phyloP scores from a whole-genome alignment of 2,797 vertebrate genomes.

The Squalus acanthias region DNA sequence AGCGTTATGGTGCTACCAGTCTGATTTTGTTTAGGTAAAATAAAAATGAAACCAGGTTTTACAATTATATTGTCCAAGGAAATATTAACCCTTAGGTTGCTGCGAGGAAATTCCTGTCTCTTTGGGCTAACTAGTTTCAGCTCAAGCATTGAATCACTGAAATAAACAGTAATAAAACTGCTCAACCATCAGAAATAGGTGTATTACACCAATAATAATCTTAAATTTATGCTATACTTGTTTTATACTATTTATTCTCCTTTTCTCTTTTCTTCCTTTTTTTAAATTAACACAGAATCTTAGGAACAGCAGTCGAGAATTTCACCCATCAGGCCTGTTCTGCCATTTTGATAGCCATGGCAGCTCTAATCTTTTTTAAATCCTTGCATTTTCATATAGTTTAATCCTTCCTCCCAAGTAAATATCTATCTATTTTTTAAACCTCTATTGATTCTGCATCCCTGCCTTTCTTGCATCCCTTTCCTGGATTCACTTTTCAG shows the following conservation, averaged over 20 bases:
- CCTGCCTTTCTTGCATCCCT: not conserved
- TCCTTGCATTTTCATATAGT: not conserved
- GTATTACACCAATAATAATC: not conserved
- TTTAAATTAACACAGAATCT: not conserved
- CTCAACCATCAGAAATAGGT: not conserved
- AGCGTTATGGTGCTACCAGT: not conserved
- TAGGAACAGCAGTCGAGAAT: too few species aligned
- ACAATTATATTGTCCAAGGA: conserved; percentile 2
- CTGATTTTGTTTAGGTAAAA: not conserved
- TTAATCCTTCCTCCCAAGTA: not conserved
- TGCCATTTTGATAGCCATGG: not conserved
- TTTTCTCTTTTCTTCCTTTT: not conserved
- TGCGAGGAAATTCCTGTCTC: not conserved
- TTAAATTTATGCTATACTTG: not conserved
- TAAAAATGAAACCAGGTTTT: conserved; percentile 2
- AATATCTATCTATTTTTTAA: not conserved
- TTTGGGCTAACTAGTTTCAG: not conserved
- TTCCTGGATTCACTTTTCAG: not conserved
- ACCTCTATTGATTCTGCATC: not conserved
- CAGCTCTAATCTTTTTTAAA: not conserved
- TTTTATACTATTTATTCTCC: not conserved
- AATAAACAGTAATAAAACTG: not conserved
- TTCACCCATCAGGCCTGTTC: not conserved
- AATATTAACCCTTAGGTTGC: not conserved
- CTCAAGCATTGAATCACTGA: not conserved